These are phyloP conservation scores for Apis dorsata DNA, from an alignment of 1,140 invertebrate genomes.

Conservation along the genomic window DNA sequence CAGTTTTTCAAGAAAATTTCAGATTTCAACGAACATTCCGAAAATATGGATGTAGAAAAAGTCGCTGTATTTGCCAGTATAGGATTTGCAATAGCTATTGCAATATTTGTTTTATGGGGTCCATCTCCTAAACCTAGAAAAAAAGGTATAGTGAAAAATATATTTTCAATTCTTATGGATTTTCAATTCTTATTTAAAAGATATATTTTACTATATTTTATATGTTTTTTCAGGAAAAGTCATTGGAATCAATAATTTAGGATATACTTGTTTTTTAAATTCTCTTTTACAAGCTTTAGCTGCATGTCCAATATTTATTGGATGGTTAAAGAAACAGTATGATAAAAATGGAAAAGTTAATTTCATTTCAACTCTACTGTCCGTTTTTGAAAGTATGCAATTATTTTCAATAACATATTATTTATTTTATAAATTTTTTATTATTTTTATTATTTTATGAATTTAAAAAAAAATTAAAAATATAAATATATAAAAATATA, in stretches of 20 bases:
- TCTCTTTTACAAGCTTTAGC: conserved; percentile 91
- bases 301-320: conserved; percentile 88
- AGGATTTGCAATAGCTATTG: conserved; percentile 87
- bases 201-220: background rate
- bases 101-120: conserved; percentile 90
- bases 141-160: conserved; percentile 68
- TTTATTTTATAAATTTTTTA: background rate
- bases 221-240: conserved; percentile 82
- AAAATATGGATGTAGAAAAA: conserved; percentile 84
- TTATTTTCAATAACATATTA: conserved; percentile 24
- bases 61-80: conserved; percentile 86
- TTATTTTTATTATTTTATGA: too few relatives aligned
- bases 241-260: conserved; percentile 90
- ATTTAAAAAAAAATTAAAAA: background rate
- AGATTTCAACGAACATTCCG: background rate
- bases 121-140: conserved; percentile 81
- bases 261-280: conserved; percentile 93
- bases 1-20: conserved; percentile 5
- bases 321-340: conserved; percentile 87
- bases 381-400: conserved; percentile 83
- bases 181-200: background rate
- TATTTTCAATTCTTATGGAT: background rate
- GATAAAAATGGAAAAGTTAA: conserved; percentile 81
- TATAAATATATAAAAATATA: too few relatives aligned
- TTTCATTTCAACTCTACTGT: conserved; percentile 84